These are phyloP conservation scores for Apis mellifera DNA, from an alignment of 1,140 invertebrate genomes.

Conservation along the genomic window Amel_HAv3.1 CM009942.2:6188001-6188500, in stretches of 20 bases:
- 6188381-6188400: not conserved
- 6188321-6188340: not conserved
- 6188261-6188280: not conserved
- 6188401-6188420: not conserved
- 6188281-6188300: slow-evolving; percentile 1
- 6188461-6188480: slow-evolving; percentile 74
- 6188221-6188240: not conserved
- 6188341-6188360: not conserved
- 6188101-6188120: not conserved
- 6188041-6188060: not conserved
- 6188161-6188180: not conserved
- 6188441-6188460: slow-evolving; percentile 53
- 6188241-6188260: not conserved
- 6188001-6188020: not conserved
- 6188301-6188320: too few relatives aligned
- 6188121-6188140: not conserved
- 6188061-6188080: not conserved
- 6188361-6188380: not conserved
- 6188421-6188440: not conserved
- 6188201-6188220: not conserved
- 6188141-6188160: not conserved
- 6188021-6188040: not conserved
- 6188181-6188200: not conserved
- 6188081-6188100: not conserved
- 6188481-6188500: slow-evolving; percentile 75